Percentiles rank a stretch among this genome's conserved stretches.
Conservation (phyloP, 2,113 vertebrate genomes). For the Chaetodon auriga region DNA sequence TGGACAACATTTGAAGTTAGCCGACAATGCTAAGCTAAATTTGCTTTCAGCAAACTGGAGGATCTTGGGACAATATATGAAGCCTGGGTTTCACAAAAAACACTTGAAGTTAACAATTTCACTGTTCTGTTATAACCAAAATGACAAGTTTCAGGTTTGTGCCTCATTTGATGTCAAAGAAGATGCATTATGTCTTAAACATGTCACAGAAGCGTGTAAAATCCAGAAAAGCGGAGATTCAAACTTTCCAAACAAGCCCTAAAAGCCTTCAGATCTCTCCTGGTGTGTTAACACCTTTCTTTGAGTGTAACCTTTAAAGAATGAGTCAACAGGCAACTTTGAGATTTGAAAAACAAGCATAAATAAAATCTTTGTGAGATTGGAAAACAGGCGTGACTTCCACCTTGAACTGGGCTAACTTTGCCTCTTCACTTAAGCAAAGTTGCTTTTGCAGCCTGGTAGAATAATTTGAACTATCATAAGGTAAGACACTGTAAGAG, state of each 20-base stretch:
- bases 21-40: not conserved
- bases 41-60: not conserved
- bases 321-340: not conserved
- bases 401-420: not conserved
- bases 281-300: not conserved
- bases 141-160: constrained; percentile 12
- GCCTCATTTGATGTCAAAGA: not conserved
- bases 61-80: not conserved
- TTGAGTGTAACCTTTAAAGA: not conserved
- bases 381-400: not conserved
- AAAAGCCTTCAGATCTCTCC: not conserved
- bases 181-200: not conserved
- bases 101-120: not conserved
- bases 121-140: not conserved
- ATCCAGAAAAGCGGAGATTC: not conserved
- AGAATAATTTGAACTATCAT: not conserved
- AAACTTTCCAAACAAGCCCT: constrained; percentile 27
- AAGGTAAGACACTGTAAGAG: not conserved
- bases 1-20: not conserved
- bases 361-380: constrained; percentile 9
- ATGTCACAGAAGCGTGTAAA: not conserved
- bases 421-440: not conserved
- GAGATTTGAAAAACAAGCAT: constrained; percentile 2
- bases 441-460: not conserved
- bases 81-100: not conserved